These are phyloP conservation scores for Amiota communis DNA, from an alignment of 2,888 invertebrate genomes.

Conservation along the genomic window DNA sequence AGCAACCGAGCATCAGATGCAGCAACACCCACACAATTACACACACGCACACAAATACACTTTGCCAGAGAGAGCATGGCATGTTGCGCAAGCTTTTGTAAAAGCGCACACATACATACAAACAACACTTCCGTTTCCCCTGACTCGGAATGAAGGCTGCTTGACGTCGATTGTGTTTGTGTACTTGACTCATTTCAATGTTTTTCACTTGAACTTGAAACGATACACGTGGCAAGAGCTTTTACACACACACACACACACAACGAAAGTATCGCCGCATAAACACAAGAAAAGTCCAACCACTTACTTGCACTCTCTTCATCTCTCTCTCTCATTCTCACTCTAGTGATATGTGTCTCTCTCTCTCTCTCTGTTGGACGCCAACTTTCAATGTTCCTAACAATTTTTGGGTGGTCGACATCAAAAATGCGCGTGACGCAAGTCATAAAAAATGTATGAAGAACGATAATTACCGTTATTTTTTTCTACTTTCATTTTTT, in stretches of 20 bases:
- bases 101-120: neutral
- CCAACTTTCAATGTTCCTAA: neutral
- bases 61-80: neutral
- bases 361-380: neutral
- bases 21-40: neutral
- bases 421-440: conserved; percentile 64
- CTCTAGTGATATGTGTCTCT: neutral
- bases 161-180: conserved; percentile 31
- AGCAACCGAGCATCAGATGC: too few species aligned
- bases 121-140: too few species aligned
- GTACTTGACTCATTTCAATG: conserved; percentile 62
- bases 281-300: neutral
- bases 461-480: conserved; percentile 12
- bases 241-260: conserved; percentile 28
- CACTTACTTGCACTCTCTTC: conserved; percentile 6
- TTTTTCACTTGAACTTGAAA: conserved; percentile 64
- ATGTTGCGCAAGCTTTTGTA: conserved; percentile 26
- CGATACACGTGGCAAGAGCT: conserved; percentile 52
- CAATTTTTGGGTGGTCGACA: conserved; percentile 44
- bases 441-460: conserved; percentile 61
- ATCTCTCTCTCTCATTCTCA: conserved; percentile 4
- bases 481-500: too few species aligned
- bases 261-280: neutral
- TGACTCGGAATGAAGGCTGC: neutral
- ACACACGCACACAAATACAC: neutral